Percentiles rank a stretch among this genome's conserved stretches.
Evolutionary conservation across 2,888 invertebrate species (phyloP).

Genomic region (Acronicta aceris): DNA sequence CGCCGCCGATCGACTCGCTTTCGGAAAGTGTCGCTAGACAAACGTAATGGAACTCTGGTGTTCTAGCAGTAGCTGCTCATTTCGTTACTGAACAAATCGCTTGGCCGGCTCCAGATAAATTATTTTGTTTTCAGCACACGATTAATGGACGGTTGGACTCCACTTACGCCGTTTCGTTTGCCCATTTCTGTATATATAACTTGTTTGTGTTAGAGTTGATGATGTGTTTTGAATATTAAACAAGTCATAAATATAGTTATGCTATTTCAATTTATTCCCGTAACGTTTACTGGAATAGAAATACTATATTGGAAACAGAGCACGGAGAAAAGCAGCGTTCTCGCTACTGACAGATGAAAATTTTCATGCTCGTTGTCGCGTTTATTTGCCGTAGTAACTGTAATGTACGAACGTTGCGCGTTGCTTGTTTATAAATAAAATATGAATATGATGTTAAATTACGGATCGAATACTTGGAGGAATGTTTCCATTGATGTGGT

Average conservation of each 20-base stretch:
- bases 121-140: constrained; percentile 39
- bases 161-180: constrained; percentile 15
- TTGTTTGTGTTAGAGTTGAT: constrained; percentile 9
- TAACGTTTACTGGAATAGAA: constrained; percentile 8
- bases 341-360: constrained; percentile 13
- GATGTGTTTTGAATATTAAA: constrained; percentile 5
- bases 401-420: constrained; percentile 20
- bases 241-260: neutral
- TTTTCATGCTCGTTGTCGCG: constrained; percentile 10
- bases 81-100: constrained; percentile 54
- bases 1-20: constrained; percentile 84
- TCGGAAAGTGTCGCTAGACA: constrained; percentile 86
- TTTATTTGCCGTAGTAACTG: constrained; percentile 10
- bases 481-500: constrained; percentile 12
- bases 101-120: constrained; percentile 48
- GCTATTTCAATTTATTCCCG: neutral
- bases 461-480: constrained; percentile 41
- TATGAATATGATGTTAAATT: constrained; percentile 35
- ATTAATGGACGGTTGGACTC: constrained; percentile 32
- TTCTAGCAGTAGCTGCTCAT: constrained; percentile 67
- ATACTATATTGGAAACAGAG: constrained; percentile 1
- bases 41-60: constrained; percentile 86
- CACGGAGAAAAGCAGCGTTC: neutral
- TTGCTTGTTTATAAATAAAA: constrained; percentile 31
- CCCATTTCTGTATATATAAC: constrained; percentile 9